A percentile compares a stretch with the other conserved stretches of the same genome.
phyloP scores from a whole-genome alignment of 2,113 vertebrate species.

The Lagopus muta region DNA sequence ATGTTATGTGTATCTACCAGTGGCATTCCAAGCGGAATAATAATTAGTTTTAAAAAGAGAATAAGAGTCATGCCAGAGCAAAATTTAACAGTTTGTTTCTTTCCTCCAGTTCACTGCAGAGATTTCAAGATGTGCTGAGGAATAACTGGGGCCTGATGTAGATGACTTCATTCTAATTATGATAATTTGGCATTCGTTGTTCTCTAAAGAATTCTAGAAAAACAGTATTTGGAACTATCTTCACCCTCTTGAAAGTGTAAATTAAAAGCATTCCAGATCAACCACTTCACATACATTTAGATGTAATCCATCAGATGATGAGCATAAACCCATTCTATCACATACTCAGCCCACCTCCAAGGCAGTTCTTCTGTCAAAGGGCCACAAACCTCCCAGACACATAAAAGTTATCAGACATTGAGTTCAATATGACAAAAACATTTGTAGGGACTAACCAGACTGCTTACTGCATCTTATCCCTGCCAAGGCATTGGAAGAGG shows the following conservation, averaged over 20 bases:
- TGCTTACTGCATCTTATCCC: neutral
- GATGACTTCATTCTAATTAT: conserved; percentile 36
- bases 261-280: conserved; percentile 37
- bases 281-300: neutral
- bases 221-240: neutral
- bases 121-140: conserved; percentile 14
- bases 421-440: neutral
- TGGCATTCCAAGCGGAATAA: neutral
- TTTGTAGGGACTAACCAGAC: neutral
- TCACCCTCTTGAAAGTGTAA: neutral
- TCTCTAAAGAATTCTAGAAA: conserved; percentile 30
- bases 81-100: neutral
- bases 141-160: conserved; percentile 1
- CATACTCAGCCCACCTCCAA: conserved; percentile 2
- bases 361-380: neutral
- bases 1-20: neutral
- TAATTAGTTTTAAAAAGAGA: neutral
- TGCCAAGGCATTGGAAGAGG: neutral
- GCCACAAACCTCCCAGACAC: neutral
- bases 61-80: neutral
- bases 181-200: conserved; percentile 22
- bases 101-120: conserved; percentile 23
- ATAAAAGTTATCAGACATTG: neutral
- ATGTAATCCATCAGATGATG: conserved; percentile 12
- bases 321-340: neutral